Base-by-base conservation (phyloP, 2,113 vertebrate species). In the Hippocampus barbouri region DNA sequence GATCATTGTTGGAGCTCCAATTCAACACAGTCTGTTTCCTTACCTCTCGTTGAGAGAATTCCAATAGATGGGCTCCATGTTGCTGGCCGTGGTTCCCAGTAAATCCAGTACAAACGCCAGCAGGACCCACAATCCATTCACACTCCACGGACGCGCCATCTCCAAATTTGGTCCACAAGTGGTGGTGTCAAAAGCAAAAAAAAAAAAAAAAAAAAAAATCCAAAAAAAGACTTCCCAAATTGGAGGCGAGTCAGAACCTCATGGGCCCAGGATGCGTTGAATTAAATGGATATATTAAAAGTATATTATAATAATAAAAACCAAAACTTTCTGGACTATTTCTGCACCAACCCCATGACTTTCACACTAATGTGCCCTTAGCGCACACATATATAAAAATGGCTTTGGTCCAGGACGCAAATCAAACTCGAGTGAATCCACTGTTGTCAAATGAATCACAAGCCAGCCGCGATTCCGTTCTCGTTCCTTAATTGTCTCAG, bases 61-160 rank as follows among this genome's bases (percentile, higher is more conserved):
- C 93, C 93, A 93, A 89, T 89, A 93, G 90, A 93, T 92, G 49
- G 93, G 93, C 78, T 93, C 93, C 93, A 93, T 92, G 75, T 91
- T 93, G 84, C 89, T 90, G 80, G 91, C 91, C 43, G 91, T 77
- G 72, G 90, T 87, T 54, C 89, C 92, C 83, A 91, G 89, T 92
- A 93, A 91, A 93, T 93, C 92, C 92, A 93, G 88, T 83, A 93
- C 71, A 86, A 93, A 90, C 68, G 93, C 79, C 80, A 92, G 83
- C 76, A 92, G 84, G 85, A 93, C 78, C 70, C 88, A 76, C 79
- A 91, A 86, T 79, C 89, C 88, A 86, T 87, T 86, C 68, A 79
- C 81, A 80, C 83, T 82, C 74, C 90, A 72, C 70, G 82, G 81
- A 83, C 84, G 86, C 84, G 89, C 91, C 92, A 92, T 93, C 66